A percentile compares a stretch with the other conserved stretches of the same genome.
These are phyloP conservation scores for Anser brachyrhynchus DNA, from an alignment of 2,113 vertebrate species.

Conservation along the genomic window DNA sequence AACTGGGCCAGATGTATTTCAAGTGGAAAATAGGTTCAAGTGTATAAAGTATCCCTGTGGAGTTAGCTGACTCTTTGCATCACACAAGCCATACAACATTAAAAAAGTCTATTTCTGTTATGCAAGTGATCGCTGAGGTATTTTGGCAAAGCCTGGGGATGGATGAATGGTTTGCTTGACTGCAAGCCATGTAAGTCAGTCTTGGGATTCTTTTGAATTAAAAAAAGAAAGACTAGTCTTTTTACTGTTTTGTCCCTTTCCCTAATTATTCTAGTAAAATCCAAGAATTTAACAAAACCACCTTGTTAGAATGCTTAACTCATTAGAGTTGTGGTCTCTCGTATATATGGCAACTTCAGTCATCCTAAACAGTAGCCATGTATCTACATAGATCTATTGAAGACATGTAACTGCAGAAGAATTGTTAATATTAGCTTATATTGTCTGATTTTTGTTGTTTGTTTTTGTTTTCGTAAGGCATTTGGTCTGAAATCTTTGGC, in stretches of 20 bases:
- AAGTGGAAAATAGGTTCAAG: not conserved
- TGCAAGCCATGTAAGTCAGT: not conserved
- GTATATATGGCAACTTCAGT: not conserved
- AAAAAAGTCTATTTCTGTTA: not conserved
- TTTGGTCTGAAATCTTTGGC: not conserved
- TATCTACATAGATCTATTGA: not conserved
- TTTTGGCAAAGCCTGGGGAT: not conserved
- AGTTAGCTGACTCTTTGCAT: not conserved
- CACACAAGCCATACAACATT: not conserved
- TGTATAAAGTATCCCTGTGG: not conserved
- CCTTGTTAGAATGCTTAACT: not conserved
- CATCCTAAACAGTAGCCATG: not conserved
- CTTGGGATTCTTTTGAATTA: not conserved
- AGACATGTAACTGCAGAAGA: not conserved
- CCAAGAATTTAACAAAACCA: not conserved
- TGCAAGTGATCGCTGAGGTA: not conserved
- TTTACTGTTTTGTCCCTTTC: not conserved
- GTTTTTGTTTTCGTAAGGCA: not conserved
- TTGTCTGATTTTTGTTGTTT: not conserved
- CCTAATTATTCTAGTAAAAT: not conserved
- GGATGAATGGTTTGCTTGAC: not conserved
- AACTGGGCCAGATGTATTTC: not conserved
- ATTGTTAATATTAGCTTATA: not conserved
- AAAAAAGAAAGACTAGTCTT: not conserved
- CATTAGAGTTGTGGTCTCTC: not conserved